phyloP scores from a whole-genome alignment of 2,113 vertebrate species.

The Tilapia sparmanii region DNA sequence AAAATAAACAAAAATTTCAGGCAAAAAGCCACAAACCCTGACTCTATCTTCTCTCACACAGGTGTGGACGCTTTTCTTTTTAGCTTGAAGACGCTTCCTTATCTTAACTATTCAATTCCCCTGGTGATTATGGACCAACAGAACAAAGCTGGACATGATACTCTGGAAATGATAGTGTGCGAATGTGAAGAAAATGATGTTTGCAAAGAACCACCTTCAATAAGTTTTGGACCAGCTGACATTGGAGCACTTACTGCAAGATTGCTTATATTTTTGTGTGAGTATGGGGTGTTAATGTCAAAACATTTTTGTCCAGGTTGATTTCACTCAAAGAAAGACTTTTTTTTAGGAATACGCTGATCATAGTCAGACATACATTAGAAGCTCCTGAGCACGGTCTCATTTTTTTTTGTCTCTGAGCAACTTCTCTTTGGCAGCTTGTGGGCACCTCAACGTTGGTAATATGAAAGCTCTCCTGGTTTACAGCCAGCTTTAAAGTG shows the following conservation, averaged over 20 bases:
- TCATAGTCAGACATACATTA: too few relatives aligned
- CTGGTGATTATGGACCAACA: slow-evolving; percentile 73
- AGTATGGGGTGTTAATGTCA: slow-evolving; percentile 26
- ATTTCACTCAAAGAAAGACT: background rate
- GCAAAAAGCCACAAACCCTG: background rate
- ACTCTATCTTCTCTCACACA: background rate
- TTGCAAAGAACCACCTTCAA: slow-evolving; percentile 1
- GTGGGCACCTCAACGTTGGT: background rate
- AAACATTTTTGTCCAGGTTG: background rate
- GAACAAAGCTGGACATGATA: slow-evolving; percentile 25
- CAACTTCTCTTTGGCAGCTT: background rate
- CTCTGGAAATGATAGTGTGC: slow-evolving; percentile 62
- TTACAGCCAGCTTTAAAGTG: background rate
- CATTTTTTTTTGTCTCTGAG: too few relatives aligned
- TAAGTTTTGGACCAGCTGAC: slow-evolving; percentile 15
- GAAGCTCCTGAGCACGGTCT: background rate
- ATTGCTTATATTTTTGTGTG: slow-evolving; percentile 67
- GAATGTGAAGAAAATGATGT: slow-evolving; percentile 30
- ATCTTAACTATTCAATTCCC: slow-evolving; percentile 66
- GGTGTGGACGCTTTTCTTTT: slow-evolving; percentile 51
- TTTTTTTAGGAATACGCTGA: too few relatives aligned
- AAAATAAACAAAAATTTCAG: background rate
- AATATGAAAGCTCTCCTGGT: background rate
- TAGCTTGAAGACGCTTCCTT: slow-evolving; percentile 50
- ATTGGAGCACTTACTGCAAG: slow-evolving; percentile 47